Base-by-base conservation (phyloP, 2,888 invertebrate species). In the Thumatha senex region DNA sequence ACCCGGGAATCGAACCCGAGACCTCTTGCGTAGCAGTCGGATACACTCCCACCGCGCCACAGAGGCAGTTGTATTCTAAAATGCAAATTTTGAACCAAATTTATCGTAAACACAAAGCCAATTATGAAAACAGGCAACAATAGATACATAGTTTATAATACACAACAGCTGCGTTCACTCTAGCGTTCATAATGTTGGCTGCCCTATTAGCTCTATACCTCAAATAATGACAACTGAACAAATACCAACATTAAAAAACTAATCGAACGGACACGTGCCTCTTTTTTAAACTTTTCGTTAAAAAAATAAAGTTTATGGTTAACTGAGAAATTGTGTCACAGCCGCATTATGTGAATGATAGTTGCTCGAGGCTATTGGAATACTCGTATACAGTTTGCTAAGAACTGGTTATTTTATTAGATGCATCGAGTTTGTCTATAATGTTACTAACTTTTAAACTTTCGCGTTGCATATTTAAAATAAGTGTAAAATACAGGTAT, bases 171-270 rank as follows among this genome's bases (percentile, higher is more conserved):
- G 84, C 73, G 71, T 67, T 61, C 78, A 72, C 51, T 65, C 69
- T 70, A 60, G 72, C 84, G 80, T 77, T 60, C n/a, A 64, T 76
- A 78, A 81, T 74, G 63, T 38, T 67, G 60, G 70, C 71, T 68
- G 67, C 67, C 54, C 70, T 72, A 77, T 80, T 78, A 75, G 64
- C 54, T 35, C 71, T 74, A 76, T 79, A 76, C 74, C 68, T 76
- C 77, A 81, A 80, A 82, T 74, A 83, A 72, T 76, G 79, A 78
- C 82, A 82, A 74, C 80, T 82, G 83, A 79, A 76, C 75, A 83
- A 84, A 84, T 82, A 82, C 58, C 53, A 49, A 53, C 56, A 49
- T 64, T 64, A 70, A 76, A 78, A 74, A 56, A 54, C 60, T 61
- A 61, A 68, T 55, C 56, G 59, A 58, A 45, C 33, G 35, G 63